phyloP scores from a whole-genome alignment of 2,888 invertebrate genomes.

The Thysanoteuthis rhombus region DNA sequence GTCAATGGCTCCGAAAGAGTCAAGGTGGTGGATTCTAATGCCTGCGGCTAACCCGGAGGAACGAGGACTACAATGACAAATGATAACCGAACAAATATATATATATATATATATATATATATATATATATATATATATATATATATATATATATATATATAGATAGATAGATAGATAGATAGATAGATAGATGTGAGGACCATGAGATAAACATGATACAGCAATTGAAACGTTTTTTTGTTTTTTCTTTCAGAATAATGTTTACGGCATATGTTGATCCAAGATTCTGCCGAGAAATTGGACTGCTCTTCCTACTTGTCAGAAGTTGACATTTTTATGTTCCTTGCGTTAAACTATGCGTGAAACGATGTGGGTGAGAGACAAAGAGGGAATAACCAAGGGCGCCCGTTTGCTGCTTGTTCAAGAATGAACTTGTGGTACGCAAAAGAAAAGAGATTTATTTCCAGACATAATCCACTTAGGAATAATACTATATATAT shows the following conservation, averaged over 20 bases:
- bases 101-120: too few species aligned
- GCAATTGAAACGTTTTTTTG: not conserved
- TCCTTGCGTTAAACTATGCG: not conserved
- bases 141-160: not conserved
- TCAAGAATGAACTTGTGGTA: not conserved
- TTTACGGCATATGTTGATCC: not conserved
- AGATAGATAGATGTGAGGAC: not conserved
- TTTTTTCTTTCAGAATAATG: not conserved
- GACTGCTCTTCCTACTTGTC: not conserved
- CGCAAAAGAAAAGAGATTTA: too few species aligned
- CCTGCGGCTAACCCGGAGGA: too few species aligned
- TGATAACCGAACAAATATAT: too few species aligned
- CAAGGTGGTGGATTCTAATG: too few species aligned
- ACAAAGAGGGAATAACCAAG: not conserved
- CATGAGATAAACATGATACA: not conserved
- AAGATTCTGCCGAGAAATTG: not conserved
- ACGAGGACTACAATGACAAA: too few species aligned
- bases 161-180: not conserved
- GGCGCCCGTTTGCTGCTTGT: not conserved
- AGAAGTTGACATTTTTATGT: not conserved
- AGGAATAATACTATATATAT: too few species aligned
- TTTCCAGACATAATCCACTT: too few species aligned
- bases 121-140: too few species aligned
- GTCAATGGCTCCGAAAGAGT: too few species aligned
- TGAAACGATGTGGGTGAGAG: not conserved